A percentile compares a stretch with the other conserved stretches of the same genome.
Conservation (phyloP, 2,113 vertebrate species). For the Phrynosoma platyrhinos region DNA sequence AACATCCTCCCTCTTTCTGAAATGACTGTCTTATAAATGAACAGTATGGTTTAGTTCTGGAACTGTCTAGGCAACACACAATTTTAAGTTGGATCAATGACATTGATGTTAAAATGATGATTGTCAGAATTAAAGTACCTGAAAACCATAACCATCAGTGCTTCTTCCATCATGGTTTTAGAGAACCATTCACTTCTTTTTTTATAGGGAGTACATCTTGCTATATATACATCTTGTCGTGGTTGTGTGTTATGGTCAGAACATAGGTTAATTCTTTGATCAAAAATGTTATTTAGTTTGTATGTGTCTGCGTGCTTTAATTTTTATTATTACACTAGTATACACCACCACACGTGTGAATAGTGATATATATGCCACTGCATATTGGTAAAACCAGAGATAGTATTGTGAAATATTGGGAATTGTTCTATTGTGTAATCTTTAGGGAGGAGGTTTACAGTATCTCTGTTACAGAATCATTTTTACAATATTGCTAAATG, state of each 20-base stretch:
- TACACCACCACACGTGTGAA: neutral
- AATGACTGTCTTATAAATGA: slow-evolving; percentile 26
- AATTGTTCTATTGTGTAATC: slow-evolving; percentile 1
- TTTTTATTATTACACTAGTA: neutral
- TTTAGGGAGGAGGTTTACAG: neutral
- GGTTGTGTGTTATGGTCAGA: neutral
- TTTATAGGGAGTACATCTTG: neutral
- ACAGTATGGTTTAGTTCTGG: slow-evolving; percentile 35
- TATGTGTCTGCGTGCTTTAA: neutral
- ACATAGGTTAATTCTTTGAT: neutral
- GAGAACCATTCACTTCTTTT: neutral
- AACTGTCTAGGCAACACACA: neutral
- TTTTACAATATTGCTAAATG: slow-evolving; percentile 26
- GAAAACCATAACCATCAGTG: neutral
- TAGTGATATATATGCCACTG: neutral
- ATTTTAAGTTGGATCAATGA: neutral
- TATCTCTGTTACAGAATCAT: neutral
- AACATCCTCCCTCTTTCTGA: neutral
- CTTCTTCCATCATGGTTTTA: neutral
- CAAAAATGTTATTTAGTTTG: neutral
- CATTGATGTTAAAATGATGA: neutral
- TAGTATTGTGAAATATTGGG: slow-evolving; percentile 16
- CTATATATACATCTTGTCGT: neutral
- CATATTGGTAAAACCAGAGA: neutral
- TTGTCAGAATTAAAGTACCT: neutral